Conservation (phyloP, 1,140 invertebrate genomes). For the Drosophila lacteicornis region DNA sequence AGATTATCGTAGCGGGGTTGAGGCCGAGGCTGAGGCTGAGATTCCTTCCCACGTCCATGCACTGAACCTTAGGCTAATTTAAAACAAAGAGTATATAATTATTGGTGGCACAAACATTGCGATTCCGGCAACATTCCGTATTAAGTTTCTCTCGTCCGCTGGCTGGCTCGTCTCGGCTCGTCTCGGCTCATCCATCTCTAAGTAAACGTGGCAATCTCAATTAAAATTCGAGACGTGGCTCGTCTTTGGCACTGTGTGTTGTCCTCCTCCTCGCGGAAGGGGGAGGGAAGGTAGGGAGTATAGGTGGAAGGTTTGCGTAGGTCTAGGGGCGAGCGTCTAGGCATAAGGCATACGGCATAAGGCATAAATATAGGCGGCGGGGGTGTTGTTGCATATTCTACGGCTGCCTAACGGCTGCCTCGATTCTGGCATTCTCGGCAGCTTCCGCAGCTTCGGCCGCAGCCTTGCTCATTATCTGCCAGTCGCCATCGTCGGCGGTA, state of each 20-base stretch:
- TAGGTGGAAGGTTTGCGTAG: constrained; percentile 16
- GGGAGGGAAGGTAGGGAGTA: not conserved
- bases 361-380: constrained; percentile 8
- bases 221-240: constrained; percentile 65
- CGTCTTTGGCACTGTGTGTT: constrained; percentile 71
- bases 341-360: too few species aligned
- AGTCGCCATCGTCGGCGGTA: constrained; percentile 2
- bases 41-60: constrained; percentile 7
- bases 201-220: constrained; percentile 75
- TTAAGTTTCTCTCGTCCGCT: constrained; percentile 32
- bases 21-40: constrained; percentile 22
- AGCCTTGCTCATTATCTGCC: constrained; percentile 5
- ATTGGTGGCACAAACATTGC: constrained; percentile 66
- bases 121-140: constrained; percentile 20
- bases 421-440: not conserved
- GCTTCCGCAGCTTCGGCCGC: not conserved
- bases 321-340: constrained; percentile 24
- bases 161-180: constrained; percentile 10
- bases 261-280: not conserved
- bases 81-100: constrained; percentile 50
- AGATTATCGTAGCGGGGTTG: constrained; percentile 32
- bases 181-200: constrained; percentile 30
- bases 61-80: constrained; percentile 41
- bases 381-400: not conserved
- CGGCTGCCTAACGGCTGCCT: not conserved